Evolutionary conservation across 1,140 invertebrate genomes (phyloP).

Genomic region (Nasonia giraulti): DNA sequence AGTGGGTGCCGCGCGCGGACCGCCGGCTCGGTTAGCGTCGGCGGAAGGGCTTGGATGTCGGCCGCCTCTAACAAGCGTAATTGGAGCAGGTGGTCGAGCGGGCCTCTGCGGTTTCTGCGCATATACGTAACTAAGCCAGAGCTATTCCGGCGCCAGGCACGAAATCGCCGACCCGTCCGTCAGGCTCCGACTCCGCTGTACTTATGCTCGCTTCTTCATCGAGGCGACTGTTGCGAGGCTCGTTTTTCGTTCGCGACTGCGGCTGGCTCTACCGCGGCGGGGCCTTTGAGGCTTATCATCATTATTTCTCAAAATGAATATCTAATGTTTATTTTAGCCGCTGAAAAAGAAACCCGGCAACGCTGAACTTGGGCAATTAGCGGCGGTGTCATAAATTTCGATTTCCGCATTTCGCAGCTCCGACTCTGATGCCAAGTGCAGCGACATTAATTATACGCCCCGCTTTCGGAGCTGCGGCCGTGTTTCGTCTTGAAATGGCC

Average conservation of each 20-base stretch:
- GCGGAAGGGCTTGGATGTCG: constrained; percentile 41
- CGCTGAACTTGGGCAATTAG: background rate
- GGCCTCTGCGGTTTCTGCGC: constrained; percentile 57
- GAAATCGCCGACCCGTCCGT: constrained; percentile 49
- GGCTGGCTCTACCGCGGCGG: no score
- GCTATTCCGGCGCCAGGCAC: constrained; percentile 54
- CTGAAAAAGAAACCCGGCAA: no score
- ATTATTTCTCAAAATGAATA: no score
- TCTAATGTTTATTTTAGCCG: no score
- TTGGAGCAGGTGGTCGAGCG: constrained; percentile 65
- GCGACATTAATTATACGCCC: background rate
- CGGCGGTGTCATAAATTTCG: background rate
- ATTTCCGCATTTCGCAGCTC: background rate
- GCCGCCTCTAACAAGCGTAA: constrained; percentile 62
- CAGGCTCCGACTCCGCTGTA: background rate
- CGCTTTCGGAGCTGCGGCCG: background rate
- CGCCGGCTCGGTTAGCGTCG: background rate
- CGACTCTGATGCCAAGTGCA: background rate
- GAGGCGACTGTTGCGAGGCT: background rate
- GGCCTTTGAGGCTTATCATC: no score
- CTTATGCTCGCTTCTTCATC: no score
- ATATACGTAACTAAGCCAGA: constrained; percentile 62
- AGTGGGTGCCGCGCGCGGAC: constrained; percentile 34
- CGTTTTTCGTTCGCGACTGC: no score
- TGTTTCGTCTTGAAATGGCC: background rate